These are phyloP conservation scores for Epirrita christyi DNA, from an alignment of 2,888 invertebrate genomes.

Conservation along the genomic window DNA sequence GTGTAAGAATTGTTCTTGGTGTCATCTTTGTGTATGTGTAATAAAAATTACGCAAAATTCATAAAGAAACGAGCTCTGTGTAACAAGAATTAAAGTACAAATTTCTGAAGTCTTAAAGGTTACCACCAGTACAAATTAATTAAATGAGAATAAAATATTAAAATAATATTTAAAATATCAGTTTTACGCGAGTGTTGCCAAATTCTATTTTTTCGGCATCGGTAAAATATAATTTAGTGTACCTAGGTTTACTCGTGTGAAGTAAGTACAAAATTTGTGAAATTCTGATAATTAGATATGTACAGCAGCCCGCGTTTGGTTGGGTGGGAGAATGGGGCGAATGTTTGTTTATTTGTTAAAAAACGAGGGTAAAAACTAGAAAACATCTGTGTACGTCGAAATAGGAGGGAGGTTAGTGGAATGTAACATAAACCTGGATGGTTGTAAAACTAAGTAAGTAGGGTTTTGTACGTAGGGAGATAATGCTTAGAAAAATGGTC, in stretches of 20 bases:
- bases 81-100: conserved; percentile 79
- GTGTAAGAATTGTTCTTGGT: conserved; percentile 72
- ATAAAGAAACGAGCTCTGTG: conserved; percentile 74
- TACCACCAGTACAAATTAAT: conserved; percentile 84
- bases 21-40: conserved; percentile 70
- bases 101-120: conserved; percentile 77
- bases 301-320: conserved; percentile 58
- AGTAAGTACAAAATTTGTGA: conserved; percentile 72
- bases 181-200: conserved; percentile 81
- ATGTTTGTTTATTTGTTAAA: conserved; percentile 46
- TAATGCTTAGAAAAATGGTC: conserved; percentile 81
- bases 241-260: conserved; percentile 66
- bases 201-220: conserved; percentile 78
- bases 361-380: conserved; percentile 61
- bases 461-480: conserved; percentile 82
- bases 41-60: conserved; percentile 46
- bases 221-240: conserved; percentile 70
- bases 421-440: conserved; percentile 76
- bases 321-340: conserved; percentile 38
- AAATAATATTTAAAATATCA: conserved; percentile 51
- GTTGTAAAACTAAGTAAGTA: conserved; percentile 84
- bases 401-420: conserved; percentile 57
- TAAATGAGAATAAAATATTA: conserved; percentile 52
- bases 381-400: conserved; percentile 59
- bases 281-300: conserved; percentile 45